Evolutionary conservation across 2,888 invertebrate genomes (phyloP).

Genomic region (Oscheius onirici): DNA sequence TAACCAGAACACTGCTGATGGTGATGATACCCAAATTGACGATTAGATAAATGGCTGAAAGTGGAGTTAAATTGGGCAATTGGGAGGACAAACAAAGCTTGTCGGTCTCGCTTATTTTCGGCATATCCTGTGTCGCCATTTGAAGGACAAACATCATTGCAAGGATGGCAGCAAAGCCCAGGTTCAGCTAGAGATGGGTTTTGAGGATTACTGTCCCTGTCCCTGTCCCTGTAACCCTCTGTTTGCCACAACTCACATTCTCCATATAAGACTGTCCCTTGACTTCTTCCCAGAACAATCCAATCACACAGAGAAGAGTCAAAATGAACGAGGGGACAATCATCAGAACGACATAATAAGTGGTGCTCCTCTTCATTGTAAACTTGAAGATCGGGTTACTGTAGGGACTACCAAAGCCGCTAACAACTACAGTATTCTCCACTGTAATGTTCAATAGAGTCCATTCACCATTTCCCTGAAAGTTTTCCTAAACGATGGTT

Average conservation of each 20-base stretch:
- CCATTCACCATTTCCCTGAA: constrained; percentile 16
- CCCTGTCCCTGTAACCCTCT: too few relatives aligned
- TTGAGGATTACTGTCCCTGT: too few relatives aligned
- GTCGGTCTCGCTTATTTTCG: constrained; percentile 9
- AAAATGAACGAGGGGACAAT: constrained; percentile 12
- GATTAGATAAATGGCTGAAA: constrained; percentile 13
- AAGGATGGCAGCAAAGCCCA: not conserved
- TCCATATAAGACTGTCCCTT: constrained; percentile 3
- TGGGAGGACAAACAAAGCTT: not conserved
- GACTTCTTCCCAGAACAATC: not conserved
- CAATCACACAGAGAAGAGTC: constrained; percentile 8
- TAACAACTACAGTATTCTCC: not conserved
- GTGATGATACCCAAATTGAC: constrained; percentile 18
- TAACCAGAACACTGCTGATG: not conserved
- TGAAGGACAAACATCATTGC: constrained; percentile 14
- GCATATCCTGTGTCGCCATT: constrained; percentile 10
- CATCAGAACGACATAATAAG: constrained; percentile 2
- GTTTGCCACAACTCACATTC: not conserved
- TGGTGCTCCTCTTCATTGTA: not conserved
- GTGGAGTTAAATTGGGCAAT: not conserved
- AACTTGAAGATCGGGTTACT: not conserved
- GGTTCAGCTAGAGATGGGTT: not conserved
- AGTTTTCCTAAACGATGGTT: not conserved
- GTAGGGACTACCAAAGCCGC: not conserved
- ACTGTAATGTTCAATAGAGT: not conserved